A percentile compares a stretch with the other conserved stretches of the same genome.
phyloP scores from a whole-genome alignment of 2,888 invertebrate species.

The Polia nebulosa region DNA sequence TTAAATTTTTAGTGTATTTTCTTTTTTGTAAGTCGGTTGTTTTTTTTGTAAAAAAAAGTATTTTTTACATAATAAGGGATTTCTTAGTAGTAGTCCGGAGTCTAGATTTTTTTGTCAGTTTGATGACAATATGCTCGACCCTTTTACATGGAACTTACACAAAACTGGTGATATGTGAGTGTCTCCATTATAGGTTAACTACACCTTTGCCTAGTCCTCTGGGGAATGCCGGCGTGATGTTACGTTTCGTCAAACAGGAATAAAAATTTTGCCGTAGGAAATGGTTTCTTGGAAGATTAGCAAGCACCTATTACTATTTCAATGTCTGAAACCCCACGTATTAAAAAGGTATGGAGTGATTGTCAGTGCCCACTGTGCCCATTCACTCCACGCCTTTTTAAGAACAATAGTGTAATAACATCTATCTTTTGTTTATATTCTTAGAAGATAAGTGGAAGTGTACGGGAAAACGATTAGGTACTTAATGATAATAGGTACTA shows the following conservation, averaged over 20 bases:
- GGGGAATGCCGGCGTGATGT: not conserved
- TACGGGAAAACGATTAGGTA: slow-evolving; percentile 6
- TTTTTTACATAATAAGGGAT: too few species aligned
- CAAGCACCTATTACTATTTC: not conserved
- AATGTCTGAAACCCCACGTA: slow-evolving; percentile 24
- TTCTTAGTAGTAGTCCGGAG: too few species aligned
- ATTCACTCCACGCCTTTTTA: slow-evolving; percentile 18
- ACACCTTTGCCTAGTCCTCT: not conserved
- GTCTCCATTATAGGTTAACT: not conserved
- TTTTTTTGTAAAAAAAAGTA: too few species aligned
- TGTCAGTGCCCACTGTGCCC: not conserved
- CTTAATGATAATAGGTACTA: not conserved
- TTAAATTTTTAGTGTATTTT: too few species aligned
- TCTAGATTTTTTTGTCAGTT: too few species aligned
- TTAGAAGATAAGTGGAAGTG: slow-evolving; percentile 4
- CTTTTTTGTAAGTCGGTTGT: too few species aligned
- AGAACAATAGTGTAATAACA: slow-evolving; percentile 43
- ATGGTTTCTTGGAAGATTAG: slow-evolving; percentile 1
- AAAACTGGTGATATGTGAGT: not conserved
- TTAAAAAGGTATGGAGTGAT: slow-evolving; percentile 1
- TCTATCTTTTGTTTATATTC: slow-evolving; percentile 32
- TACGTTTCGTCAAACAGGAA: not conserved
- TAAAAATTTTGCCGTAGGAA: not conserved
- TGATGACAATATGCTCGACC: too few species aligned
- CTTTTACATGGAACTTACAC: too few species aligned